Conservation (phyloP, 2,888 invertebrate genomes). For the Pristionchus arcanus region DNA sequence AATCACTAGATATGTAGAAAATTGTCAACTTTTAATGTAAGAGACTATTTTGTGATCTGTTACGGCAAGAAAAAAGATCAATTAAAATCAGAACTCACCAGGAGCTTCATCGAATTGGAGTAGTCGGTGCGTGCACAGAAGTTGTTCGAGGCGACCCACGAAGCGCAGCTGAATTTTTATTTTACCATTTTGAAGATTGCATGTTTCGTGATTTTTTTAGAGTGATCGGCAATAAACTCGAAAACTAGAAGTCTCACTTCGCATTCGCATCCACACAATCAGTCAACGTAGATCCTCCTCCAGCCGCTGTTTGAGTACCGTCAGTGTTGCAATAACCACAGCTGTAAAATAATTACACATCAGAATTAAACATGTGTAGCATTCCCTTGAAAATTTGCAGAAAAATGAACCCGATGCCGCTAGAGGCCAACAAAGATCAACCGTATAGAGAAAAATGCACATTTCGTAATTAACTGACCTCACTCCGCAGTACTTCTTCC, state of each 20-base stretch:
- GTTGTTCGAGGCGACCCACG: not conserved
- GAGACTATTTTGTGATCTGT: too few species aligned
- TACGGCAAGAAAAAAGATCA: too few species aligned
- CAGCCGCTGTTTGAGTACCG: not conserved
- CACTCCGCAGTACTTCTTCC: not conserved
- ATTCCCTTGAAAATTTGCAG: not conserved
- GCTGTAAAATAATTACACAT: not conserved
- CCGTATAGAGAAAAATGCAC: too few species aligned
- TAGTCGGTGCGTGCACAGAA: not conserved
- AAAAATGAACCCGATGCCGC: not conserved
- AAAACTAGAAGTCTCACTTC: not conserved
- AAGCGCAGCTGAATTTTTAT: not conserved
- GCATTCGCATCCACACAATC: not conserved
- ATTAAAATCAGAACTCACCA: too few species aligned
- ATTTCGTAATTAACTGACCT: not conserved
- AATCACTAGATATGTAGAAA: too few species aligned
- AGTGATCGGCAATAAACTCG: too few species aligned
- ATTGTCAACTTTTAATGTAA: too few species aligned
- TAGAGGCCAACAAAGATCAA: not conserved
- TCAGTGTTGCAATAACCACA: not conserved
- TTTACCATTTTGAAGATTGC: not conserved
- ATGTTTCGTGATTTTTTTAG: not conserved
- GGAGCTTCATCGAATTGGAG: not conserved
- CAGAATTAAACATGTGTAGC: not conserved
- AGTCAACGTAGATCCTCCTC: not conserved